These are phyloP conservation scores for Drosophila kurseongensis DNA, from an alignment of 1,140 invertebrate species.

Conservation along the genomic window DNA sequence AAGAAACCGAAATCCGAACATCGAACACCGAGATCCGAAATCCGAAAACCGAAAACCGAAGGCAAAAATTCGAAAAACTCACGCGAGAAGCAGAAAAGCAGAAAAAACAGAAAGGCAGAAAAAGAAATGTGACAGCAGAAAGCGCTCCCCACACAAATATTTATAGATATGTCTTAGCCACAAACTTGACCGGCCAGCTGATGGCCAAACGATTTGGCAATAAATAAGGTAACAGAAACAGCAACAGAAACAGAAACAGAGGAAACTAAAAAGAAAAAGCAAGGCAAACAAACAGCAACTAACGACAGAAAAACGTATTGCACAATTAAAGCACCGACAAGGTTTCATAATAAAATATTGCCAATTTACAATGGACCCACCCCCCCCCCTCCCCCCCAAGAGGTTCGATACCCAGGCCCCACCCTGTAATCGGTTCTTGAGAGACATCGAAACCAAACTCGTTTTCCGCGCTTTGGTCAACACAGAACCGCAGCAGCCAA, in stretches of 20 bases:
- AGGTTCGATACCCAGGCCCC: constrained; percentile 5
- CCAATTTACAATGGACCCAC: constrained; percentile 63
- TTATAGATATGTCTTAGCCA: constrained; percentile 35
- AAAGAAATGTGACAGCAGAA: constrained; percentile 77
- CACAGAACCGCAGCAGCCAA: constrained; percentile 37
- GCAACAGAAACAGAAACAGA: background rate
- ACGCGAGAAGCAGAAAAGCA: constrained; percentile 26
- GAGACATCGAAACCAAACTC: constrained; percentile 37
- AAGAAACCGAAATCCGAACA: constrained; percentile 57
- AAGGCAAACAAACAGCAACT: constrained; percentile 5
- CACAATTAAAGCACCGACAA: constrained; percentile 61
- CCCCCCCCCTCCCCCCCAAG: constrained; percentile 8
- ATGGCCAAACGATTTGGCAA: constrained; percentile 37
- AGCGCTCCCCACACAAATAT: constrained; percentile 36
- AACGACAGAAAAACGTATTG: constrained; percentile 40
- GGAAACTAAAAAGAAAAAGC: background rate
- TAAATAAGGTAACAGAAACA: constrained; percentile 42
- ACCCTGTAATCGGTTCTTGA: constrained; percentile 44
- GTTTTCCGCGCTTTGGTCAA: constrained; percentile 36
- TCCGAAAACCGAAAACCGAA: constrained; percentile 24
- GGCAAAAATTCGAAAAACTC: constrained; percentile 24
- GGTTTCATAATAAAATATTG: constrained; percentile 77
- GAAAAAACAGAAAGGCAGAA: constrained; percentile 29
- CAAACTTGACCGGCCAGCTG: constrained; percentile 41
- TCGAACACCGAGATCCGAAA: constrained; percentile 9